Evolutionary conservation across 2,113 vertebrate species (phyloP).

Genomic region (Etheostoma cragini): DNA sequence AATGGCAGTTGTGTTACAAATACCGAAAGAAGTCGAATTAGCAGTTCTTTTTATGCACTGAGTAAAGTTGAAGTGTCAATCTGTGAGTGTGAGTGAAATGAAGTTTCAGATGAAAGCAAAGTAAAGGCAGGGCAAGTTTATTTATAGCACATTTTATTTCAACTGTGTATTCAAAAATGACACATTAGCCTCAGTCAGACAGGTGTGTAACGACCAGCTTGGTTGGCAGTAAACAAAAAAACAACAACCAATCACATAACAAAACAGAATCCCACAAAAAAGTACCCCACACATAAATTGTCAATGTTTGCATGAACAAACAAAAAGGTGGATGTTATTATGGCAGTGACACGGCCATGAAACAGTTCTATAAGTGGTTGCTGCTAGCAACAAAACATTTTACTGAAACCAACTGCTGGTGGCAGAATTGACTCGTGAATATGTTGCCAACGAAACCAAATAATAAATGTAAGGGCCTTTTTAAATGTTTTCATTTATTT

Average conservation of each 20-base stretch:
- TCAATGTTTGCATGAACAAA: no score
- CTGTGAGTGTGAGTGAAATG: neutral
- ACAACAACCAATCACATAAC: neutral
- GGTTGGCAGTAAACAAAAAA: neutral
- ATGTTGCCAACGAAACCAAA: neutral
- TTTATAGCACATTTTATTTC: no score
- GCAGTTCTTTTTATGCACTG: neutral
- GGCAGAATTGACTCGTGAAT: neutral
- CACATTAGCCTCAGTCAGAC: slow-evolving; percentile 12
- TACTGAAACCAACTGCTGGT: neutral
- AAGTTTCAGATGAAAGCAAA: neutral
- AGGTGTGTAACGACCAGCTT: neutral
- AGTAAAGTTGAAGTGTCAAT: neutral
- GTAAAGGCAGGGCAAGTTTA: no score
- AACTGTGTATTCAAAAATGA: neutral
- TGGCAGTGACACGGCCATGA: no score
- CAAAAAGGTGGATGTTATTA: neutral
- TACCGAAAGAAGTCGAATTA: neutral
- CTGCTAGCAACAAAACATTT: neutral
- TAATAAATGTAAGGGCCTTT: neutral
- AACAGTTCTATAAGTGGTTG: neutral
- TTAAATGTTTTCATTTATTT: neutral
- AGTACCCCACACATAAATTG: no score
- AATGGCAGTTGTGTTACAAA: neutral
- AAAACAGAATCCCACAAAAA: neutral